These are phyloP conservation scores for Gortyna flavago DNA, from an alignment of 2,888 invertebrate genomes.

Conservation along the genomic window DNA sequence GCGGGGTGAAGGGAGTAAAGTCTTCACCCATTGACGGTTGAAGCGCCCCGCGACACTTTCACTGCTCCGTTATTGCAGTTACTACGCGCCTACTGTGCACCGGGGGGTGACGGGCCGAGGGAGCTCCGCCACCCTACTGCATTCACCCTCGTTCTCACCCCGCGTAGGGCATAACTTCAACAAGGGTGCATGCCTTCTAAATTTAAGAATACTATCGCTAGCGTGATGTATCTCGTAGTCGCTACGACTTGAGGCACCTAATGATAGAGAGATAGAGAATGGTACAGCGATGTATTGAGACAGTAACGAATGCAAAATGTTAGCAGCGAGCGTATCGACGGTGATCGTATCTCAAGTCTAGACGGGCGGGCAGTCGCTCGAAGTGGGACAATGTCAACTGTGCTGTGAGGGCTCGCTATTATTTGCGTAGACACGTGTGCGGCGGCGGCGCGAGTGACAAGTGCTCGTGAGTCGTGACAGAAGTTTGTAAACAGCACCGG, in stretches of 20 bases:
- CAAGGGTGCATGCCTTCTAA: conserved; percentile 83
- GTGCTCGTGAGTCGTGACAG: conserved; percentile 84
- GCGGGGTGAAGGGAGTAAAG: conserved; percentile 87
- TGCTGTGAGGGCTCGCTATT: conserved; percentile 87
- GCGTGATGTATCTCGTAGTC: conserved; percentile 68
- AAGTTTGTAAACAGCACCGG: conserved; percentile 89
- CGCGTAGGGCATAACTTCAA: conserved; percentile 79
- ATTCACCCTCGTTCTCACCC: conserved; percentile 83
- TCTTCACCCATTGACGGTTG: conserved; percentile 90
- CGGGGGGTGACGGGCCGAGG: conserved; percentile 77
- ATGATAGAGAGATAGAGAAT: conserved; percentile 52
- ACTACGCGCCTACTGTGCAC: conserved; percentile 89
- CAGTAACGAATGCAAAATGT: conserved; percentile 73
- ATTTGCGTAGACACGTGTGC: conserved; percentile 88
- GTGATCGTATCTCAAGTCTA: conserved; percentile 83
- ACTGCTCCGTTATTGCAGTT: conserved; percentile 90
- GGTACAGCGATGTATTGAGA: conserved; percentile 60
- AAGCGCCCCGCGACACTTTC: conserved; percentile 90
- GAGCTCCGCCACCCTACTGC: conserved; percentile 84
- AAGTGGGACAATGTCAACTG: conserved; percentile 88
- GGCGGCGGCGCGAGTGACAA: conserved; percentile 81
- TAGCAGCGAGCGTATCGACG: conserved; percentile 79
- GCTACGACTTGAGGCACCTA: conserved; percentile 45
- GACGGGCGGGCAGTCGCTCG: conserved; percentile 79
- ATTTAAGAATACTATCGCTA: conserved; percentile 80